Evolutionary conservation across 2,797 vertebrate genomes (phyloP).

Genomic region (Microctenopoma stevenorrisi): DNA sequence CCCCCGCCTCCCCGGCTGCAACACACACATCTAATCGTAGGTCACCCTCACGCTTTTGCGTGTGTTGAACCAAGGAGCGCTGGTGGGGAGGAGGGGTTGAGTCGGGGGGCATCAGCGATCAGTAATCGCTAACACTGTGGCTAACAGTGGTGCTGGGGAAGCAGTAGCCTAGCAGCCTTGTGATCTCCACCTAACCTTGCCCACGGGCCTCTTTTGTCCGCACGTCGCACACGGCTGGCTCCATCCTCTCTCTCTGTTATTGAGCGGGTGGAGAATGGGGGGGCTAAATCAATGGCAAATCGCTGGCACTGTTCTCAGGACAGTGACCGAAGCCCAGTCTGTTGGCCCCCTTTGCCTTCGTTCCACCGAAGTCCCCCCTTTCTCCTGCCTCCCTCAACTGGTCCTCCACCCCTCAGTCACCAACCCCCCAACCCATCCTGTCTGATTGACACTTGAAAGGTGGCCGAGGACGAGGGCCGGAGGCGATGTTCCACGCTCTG

Average conservation of each 20-base stretch:
- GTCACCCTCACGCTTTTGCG: constrained; percentile 78
- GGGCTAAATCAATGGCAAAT: constrained; percentile 99
- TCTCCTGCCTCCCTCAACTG: constrained; percentile 81
- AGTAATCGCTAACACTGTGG: constrained; percentile 74
- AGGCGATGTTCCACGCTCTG: constrained; percentile 96
- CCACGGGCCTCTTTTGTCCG: constrained; percentile 95
- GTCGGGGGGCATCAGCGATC: constrained; percentile 60
- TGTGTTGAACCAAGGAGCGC: constrained; percentile 74
- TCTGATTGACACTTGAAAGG: constrained; percentile 99
- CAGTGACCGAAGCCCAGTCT: constrained; percentile 95
- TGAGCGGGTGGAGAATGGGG: constrained; percentile 67
- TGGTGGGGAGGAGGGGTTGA: constrained; percentile 34
- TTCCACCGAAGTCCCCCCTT: constrained; percentile 68
- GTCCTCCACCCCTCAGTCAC: constrained; percentile 65
- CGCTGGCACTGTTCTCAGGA: constrained; percentile 99
- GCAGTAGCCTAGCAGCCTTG: constrained; percentile 76
- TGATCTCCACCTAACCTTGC: constrained; percentile 98
- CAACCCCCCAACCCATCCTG: constrained; percentile 84
- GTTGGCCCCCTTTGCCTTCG: constrained; percentile 68
- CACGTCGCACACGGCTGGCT: constrained; percentile 93
- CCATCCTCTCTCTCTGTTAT: constrained; percentile 87
- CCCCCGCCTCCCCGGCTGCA: constrained; percentile 25
- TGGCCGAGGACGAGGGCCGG: constrained; percentile 96
- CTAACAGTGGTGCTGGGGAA: constrained; percentile 69
- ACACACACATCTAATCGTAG: constrained; percentile 64